Evolutionary conservation across 1,140 invertebrate genomes (phyloP).

Genomic region (Plutomurus gul): DNA sequence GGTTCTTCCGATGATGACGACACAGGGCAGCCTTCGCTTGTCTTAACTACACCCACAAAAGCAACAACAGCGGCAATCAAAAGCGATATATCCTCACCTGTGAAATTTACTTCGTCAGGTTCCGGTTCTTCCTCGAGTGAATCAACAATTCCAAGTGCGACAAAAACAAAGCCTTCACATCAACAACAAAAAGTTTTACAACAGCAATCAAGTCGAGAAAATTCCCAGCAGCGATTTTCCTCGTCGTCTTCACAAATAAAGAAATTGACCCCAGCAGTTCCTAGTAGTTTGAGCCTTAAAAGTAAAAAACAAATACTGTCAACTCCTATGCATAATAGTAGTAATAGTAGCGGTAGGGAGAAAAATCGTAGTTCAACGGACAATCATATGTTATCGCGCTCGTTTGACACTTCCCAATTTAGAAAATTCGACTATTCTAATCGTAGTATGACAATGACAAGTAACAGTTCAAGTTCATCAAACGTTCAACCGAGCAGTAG

Average conservation of each 20-base stretch:
- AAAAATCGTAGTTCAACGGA: background rate
- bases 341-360: background rate
- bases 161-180: background rate
- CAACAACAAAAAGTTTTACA: background rate
- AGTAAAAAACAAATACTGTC: background rate
- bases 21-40: background rate
- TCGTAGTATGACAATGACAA: background rate
- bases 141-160: background rate
- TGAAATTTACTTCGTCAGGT: background rate
- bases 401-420: background rate
- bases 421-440: background rate
- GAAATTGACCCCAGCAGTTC: background rate
- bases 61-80: background rate
- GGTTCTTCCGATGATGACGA: constrained; percentile 7
- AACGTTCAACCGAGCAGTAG: background rate
- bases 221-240: background rate
- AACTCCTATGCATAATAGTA: background rate
- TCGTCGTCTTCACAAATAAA: background rate
- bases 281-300: constrained; percentile 23
- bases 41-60: background rate
- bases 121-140: background rate
- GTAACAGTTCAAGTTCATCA: constrained; percentile 13
- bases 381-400: background rate
- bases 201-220: background rate
- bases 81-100: background rate